phyloP scores from a whole-genome alignment of 2,888 invertebrate species.

The Apeira syringaria region DNA sequence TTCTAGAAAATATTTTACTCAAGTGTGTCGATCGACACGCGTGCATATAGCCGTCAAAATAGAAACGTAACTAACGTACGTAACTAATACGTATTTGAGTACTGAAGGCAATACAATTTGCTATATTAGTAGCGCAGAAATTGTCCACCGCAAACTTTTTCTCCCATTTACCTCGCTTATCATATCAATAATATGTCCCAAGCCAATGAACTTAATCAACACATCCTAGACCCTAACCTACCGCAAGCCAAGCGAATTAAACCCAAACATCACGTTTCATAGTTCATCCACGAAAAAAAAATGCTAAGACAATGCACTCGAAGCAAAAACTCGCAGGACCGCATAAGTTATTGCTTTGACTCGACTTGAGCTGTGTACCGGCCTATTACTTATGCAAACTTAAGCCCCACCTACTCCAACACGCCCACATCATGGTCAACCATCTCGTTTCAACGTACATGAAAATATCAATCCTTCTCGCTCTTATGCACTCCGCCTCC shows the following conservation, averaged over 20 bases:
- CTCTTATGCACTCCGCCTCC: constrained; percentile 68
- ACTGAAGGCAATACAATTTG: too few species aligned
- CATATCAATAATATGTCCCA: background rate
- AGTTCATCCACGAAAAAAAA: constrained; percentile 59
- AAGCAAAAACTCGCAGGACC: constrained; percentile 54
- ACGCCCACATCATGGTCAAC: constrained; percentile 59
- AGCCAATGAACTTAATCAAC: constrained; percentile 9
- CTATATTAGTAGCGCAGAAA: background rate
- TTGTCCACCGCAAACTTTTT: background rate
- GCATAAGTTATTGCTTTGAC: constrained; percentile 61
- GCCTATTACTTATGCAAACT: constrained; percentile 69
- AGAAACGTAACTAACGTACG: too few species aligned
- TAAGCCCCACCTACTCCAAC: constrained; percentile 55
- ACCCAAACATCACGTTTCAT: constrained; percentile 56
- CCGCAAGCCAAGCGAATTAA: constrained; percentile 54
- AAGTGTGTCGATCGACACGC: too few species aligned
- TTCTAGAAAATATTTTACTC: too few species aligned
- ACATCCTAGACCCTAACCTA: constrained; percentile 55
- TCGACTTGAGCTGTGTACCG: constrained; percentile 37
- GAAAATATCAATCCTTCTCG: constrained; percentile 47
- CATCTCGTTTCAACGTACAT: constrained; percentile 43
- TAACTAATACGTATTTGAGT: too few species aligned
- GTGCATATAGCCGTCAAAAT: too few species aligned
- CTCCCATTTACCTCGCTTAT: background rate
- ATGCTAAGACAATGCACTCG: constrained; percentile 69